Conservation (phyloP, 2,888 invertebrate genomes). For the Hypena proboscidalis region DNA sequence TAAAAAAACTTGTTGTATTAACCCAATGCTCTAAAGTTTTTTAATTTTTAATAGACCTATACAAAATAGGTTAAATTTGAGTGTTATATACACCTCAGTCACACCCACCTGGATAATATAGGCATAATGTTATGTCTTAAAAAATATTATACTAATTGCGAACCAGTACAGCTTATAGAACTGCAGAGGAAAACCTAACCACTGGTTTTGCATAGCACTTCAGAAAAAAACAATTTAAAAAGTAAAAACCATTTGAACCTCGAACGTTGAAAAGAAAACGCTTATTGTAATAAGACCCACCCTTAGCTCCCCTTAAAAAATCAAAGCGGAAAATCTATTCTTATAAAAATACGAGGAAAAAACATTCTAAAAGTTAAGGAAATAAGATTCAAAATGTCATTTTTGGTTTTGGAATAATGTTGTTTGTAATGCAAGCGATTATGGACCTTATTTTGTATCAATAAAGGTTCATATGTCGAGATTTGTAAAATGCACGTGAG, state of each 20-base stretch:
- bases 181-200: no score
- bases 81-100: no score
- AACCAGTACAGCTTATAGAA: no score
- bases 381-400: conserved; percentile 29
- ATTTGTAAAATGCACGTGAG: conserved; percentile 36
- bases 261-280: conserved; percentile 25
- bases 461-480: conserved; percentile 14
- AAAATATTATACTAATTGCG: no score
- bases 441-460: background rate
- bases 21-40: no score
- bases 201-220: no score
- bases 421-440: conserved; percentile 16
- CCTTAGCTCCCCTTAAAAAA: conserved; percentile 35
- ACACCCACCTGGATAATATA: no score
- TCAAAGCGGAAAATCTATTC: conserved; percentile 37
- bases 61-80: no score
- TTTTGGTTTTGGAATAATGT: conserved; percentile 7
- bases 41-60: no score
- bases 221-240: background rate
- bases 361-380: background rate
- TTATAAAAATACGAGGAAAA: conserved; percentile 15
- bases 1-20: no score
- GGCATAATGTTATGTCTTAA: no score
- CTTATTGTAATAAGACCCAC: conserved; percentile 31
- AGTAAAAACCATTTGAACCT: conserved; percentile 5